Conservation (phyloP, 2,797 vertebrate genomes). For the Hipposideros larvatus region DNA sequence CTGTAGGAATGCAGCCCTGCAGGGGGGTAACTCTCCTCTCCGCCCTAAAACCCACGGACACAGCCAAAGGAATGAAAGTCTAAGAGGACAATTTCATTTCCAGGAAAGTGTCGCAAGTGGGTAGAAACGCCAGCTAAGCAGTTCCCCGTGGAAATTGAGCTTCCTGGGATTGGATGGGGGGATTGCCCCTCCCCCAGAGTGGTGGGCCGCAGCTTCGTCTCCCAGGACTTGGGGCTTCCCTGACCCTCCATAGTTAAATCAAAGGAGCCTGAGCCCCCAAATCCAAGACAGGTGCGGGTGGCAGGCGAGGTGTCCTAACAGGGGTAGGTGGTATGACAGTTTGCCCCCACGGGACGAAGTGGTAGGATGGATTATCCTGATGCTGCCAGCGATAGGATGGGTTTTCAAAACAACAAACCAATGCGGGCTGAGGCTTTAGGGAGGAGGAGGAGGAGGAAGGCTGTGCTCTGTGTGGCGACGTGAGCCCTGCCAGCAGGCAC, state of each 20-base stretch:
- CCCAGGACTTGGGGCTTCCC: background rate
- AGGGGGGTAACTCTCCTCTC: background rate
- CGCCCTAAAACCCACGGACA: fast-evolving
- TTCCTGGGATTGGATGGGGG: fast-evolving
- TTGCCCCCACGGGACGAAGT: too few species aligned
- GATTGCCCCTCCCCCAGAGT: fast-evolving
- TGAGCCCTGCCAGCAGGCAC: too few species aligned
- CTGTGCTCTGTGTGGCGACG: background rate
- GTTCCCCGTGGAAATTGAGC: fast-evolving
- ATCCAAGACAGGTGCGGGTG: background rate
- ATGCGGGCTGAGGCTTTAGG: background rate
- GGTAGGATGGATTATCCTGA: background rate
- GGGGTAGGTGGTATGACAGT: too few species aligned
- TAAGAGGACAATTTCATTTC: background rate
- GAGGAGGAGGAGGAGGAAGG: too few species aligned
- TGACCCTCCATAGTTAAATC: background rate
- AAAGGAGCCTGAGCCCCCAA: background rate
- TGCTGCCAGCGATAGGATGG: too few species aligned
- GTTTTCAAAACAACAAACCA: background rate
- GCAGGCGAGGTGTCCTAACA: background rate
- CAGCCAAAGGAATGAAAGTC: background rate
- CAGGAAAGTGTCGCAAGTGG: background rate
- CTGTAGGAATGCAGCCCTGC: fast-evolving
- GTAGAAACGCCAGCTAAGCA: fast-evolving
- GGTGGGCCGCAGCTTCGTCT: fast-evolving